Conservation (phyloP, 2,797 vertebrate species). For the Pseudomugil gertrudae region DNA sequence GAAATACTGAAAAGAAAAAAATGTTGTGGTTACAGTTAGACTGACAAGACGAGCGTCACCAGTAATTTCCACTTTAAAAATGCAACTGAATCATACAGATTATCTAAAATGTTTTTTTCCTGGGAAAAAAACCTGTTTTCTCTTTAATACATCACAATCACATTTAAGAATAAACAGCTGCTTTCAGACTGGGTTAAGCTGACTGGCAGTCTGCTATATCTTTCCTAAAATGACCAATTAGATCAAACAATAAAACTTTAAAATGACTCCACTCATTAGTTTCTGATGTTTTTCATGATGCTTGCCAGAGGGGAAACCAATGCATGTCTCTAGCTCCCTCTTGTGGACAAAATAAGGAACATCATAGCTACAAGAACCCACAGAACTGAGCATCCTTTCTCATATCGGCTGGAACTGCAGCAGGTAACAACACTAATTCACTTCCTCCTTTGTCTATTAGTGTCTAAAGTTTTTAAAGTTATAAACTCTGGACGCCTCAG, state of each 20-base stretch:
- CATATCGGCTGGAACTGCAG: not conserved
- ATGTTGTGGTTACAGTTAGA: no score
- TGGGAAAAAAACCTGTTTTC: not conserved
- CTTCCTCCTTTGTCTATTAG: not conserved
- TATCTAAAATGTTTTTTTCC: not conserved
- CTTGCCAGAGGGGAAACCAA: not conserved
- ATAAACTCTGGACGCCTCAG: no score
- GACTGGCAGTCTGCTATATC: no score
- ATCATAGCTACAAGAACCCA: not conserved
- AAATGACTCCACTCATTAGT: not conserved
- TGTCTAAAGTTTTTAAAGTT: not conserved
- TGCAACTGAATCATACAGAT: not conserved
- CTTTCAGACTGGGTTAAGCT: no score
- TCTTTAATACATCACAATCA: not conserved
- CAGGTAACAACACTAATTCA: not conserved
- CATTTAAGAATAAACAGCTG: no score
- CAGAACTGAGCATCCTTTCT: not conserved
- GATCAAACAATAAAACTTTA: no score
- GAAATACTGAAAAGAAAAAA: not conserved
- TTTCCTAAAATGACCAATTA: no score
- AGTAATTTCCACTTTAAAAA: not conserved
- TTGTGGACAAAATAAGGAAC: conserved; percentile 42
- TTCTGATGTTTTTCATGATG: not conserved
- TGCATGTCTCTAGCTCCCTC: conserved; percentile 59
- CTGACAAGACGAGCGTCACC: not conserved